Evolutionary conservation across 2,797 vertebrate species (phyloP), one percentile per base, ranked within the genome.

Genomic region (Saguinus oedipus): DNA sequence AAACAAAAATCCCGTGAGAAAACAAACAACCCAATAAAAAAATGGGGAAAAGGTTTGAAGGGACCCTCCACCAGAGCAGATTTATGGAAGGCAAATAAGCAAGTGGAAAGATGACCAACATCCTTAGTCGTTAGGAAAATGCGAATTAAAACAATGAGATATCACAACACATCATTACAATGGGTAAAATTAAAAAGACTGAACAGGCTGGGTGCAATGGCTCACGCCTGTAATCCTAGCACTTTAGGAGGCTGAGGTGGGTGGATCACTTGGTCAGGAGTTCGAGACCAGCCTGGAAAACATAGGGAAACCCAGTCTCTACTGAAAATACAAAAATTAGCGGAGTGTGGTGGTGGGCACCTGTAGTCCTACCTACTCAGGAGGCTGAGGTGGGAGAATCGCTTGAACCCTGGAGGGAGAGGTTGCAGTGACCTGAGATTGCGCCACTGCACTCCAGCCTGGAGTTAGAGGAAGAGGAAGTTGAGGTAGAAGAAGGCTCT

Each of bases 21-120:
- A 92, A 61, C 14, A 89, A 68, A n/a, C 15, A 84, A 70, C 12
- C n/a, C 79, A n/a, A 26, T 36, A 61, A 88, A 36, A 88, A 95
- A 88, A 44, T 4, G 27, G 9, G 19, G 10, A 72, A 80, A 88
- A 44, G 17, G 4, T 64, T 22, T 75, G 20, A 75, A 53, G 24
- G 93, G 20, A 42, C 5, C 7, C 26, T 87, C 86, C 33, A 30
- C 24, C 26, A 90, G 12, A 59, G 42, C 39, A 68, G 85, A 61
- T 53, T 53, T n/a, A 50, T 68, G 42, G 46, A 27, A 48, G 57
- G 48, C 12, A 74, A 83, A 46, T 74, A 57, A 82, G 80, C 24
- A 55, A 6, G 9, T 33, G 8, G 39, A 83, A 64, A 48, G 27
- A 75, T 26, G 9, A 44, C n/a, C 50, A 53, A 55, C 22, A n/a